Evolutionary conservation across 2,888 invertebrate genomes (phyloP), one percentile per base, ranked within the genome.

Genomic region (Euplagia quadripunctaria): DNA sequence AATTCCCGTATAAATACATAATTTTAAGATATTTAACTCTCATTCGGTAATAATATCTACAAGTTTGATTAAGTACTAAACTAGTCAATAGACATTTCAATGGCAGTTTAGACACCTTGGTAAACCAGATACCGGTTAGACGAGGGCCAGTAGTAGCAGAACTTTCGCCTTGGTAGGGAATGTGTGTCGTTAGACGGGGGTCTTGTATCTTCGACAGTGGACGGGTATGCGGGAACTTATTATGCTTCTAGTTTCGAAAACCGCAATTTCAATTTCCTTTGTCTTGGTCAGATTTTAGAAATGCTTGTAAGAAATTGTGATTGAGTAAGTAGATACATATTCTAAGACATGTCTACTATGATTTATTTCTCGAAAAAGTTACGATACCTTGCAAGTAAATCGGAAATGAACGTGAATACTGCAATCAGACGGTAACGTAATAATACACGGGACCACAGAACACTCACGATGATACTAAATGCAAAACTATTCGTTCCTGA

Each of bases 251-350:
- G 87, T 92, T 90, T 92, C 90, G 88, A 89, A 92, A 92, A 89
- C 91, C 89, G 84, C 92, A 89, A 89, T 87, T 91, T 89, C 88
- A 90, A 91, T 91, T 90, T 91, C 90, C 90, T 92, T 93, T 92
- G 92, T 92, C 90, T 89, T 86, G 82, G 11, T 83, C 83, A 81
- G 83, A 85, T 87, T 85, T 85, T 79, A 82, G 82, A 82, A 61
- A 69, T 14, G 11, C 11, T 31, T 17, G 8, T 6, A 8, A 63
- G 12, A 46, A 46, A 46, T 46, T 46, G 43, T 46, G 4, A 46
- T 9, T 46, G 31, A 31, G 31, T 31, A 31, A 31, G 31, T 2
- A 31, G 31, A 31, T 31, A 31, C 31, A 31, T 31, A 31, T 31
- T 31, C 31, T 31, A 31, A 2, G 1, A 31, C 31, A 31, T 31